Evolutionary conservation across 2,888 invertebrate genomes (phyloP).

Genomic region (Idaea biselata): DNA sequence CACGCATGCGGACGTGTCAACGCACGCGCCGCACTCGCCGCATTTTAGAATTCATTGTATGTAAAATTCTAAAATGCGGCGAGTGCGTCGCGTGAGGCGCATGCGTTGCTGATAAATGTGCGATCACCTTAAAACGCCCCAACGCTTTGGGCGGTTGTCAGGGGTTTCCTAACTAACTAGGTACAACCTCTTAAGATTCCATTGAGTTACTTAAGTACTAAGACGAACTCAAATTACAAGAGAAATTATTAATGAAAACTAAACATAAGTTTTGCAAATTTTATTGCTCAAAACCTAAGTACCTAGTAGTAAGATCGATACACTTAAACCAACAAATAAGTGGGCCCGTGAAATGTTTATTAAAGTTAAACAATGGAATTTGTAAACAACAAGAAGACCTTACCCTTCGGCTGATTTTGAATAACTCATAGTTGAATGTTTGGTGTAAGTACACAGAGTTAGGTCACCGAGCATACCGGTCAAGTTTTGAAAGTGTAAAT

Average conservation of each 20-base stretch:
- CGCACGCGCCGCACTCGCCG: too few relatives aligned
- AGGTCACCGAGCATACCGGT: conserved; percentile 30
- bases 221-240: too few relatives aligned
- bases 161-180: too few relatives aligned
- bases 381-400: conserved; percentile 52
- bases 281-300: conserved; percentile 12
- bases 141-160: too few relatives aligned
- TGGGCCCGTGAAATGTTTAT: conserved; percentile 51
- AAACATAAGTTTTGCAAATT: conserved; percentile 31
- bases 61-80: too few relatives aligned
- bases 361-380: conserved; percentile 56
- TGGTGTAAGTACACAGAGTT: conserved; percentile 36
- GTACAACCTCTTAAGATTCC: too few relatives aligned
- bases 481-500: conserved; percentile 23
- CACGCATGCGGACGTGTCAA: too few relatives aligned
- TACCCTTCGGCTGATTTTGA: conserved; percentile 49
- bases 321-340: conserved; percentile 43
- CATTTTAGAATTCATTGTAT: too few relatives aligned
- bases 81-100: too few relatives aligned
- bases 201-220: too few relatives aligned
- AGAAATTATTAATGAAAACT: background rate
- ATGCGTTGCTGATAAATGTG: too few relatives aligned
- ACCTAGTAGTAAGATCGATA: conserved; percentile 36
- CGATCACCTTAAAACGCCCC: too few relatives aligned
- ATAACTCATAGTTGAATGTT: conserved; percentile 52